Conservation (phyloP, 2,888 invertebrate species). For the Boloria euphrosyne region DNA sequence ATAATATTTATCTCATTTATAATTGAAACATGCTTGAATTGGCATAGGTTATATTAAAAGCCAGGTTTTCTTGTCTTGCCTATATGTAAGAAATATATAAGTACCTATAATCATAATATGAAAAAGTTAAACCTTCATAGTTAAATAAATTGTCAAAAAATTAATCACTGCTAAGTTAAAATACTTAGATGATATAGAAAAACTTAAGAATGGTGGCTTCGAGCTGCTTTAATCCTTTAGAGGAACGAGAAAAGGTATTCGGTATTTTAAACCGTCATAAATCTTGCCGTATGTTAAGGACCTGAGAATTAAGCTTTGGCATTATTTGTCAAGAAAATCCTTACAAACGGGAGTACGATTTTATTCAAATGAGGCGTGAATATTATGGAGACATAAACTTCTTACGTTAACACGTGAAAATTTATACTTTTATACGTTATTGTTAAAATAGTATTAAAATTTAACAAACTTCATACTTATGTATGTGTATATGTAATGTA, state of each 20-base stretch:
- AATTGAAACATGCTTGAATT: no score
- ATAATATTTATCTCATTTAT: no score
- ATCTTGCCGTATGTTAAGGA: constrained; percentile 60
- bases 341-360: constrained; percentile 53
- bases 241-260: constrained; percentile 52
- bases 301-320: constrained; percentile 53
- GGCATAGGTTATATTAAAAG: no score
- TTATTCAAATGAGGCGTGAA: constrained; percentile 40
- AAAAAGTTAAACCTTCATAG: not conserved
- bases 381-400: constrained; percentile 40
- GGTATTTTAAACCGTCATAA: constrained; percentile 62
- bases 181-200: not conserved
- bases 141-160: constrained; percentile 1
- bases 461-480: no score
- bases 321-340: constrained; percentile 59
- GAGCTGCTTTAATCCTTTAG: constrained; percentile 10
- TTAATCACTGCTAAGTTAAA: constrained; percentile 5
- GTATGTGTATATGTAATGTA: no score
- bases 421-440: constrained; percentile 20
- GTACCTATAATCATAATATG: not conserved
- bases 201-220: not conserved
- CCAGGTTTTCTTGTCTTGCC: not conserved
- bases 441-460: not conserved
- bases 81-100: not conserved
- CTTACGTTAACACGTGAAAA: constrained; percentile 40